Evolutionary conservation across 2,797 vertebrate species (phyloP).

Genomic region (Natrix natrix): DNA sequence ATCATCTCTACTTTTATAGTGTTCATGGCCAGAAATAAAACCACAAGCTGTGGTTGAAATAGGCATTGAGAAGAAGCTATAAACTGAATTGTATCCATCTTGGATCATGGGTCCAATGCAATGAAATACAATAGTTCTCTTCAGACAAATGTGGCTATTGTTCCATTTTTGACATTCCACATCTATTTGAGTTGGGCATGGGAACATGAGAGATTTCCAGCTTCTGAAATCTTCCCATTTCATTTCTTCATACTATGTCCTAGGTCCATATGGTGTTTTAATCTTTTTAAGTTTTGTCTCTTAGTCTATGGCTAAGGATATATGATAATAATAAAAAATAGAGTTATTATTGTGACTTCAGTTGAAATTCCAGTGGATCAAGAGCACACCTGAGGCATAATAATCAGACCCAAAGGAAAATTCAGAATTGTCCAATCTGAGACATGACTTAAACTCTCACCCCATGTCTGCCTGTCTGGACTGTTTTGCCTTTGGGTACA

Average conservation of each 20-base stretch:
- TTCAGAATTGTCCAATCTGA: slow-evolving; percentile 57
- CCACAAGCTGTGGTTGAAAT: neutral
- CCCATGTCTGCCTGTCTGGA: slow-evolving; percentile 25
- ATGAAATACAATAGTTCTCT: neutral
- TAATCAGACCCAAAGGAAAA: slow-evolving; percentile 49
- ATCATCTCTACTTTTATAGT: neutral
- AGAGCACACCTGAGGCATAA: slow-evolving; percentile 28
- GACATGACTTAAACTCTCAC: slow-evolving; percentile 65
- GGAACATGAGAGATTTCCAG: neutral
- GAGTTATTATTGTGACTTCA: slow-evolving; percentile 47
- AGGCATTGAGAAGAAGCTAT: neutral
- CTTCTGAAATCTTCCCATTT: neutral
- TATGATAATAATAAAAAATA: slow-evolving; percentile 15
- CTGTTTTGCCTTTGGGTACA: neutral
- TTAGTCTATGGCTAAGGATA: neutral
- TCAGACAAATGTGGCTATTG: neutral
- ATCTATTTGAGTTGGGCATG: neutral
- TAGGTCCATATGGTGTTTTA: neutral
- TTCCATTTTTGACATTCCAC: neutral
- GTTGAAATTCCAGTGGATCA: slow-evolving; percentile 54
- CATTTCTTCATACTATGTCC: neutral
- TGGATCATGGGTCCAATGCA: neutral
- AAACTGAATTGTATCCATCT: neutral
- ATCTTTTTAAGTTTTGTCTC: neutral
- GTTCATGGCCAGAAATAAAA: neutral